Base-by-base conservation (phyloP, 2,888 invertebrate genomes). In the Capitulum mitella region DNA sequence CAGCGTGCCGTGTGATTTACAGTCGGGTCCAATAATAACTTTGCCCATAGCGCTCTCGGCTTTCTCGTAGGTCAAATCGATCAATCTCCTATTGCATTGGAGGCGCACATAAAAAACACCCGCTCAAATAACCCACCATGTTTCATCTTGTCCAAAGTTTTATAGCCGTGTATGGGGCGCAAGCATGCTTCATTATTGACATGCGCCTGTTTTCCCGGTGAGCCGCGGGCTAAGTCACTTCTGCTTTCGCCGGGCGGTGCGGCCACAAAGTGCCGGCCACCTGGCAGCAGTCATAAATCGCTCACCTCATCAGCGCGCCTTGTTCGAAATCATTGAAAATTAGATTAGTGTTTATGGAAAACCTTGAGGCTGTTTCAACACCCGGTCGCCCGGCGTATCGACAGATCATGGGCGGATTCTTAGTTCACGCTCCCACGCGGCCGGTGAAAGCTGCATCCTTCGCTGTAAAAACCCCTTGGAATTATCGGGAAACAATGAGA, bases 1-100 rank as follows among this genome's bases (percentile, higher is more conserved):
- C 61, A 32, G 32, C 26, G 29, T 29, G 12, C 3, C 1, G 12
- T 10, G 32, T n/a, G 61, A 61, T 61, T 61, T 61, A 61, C 61
- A 12, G 32, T 26, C n/a, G 16, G 8, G 32, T 61, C 61, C 32
- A n/a, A 61, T 61, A 61, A 61, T 61, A 61, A 61, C 61, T 61
- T 61, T n/a, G 26, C 3, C 61, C 32, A 32, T 32, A n/a, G 61
- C 32, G n/a, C 61, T 2, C 61, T 61, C 61, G 32, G 61, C 61
- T 61, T 61, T 61, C 61, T 61, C 61, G 61, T 32, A 61, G 61
- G 61, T 61, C 61, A 61, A 61, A 61, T 61, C 61, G 61, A 61
- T 61, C 61, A 29, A 61, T 61, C 61, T 61, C 61, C 61, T 32
- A 32, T 61, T 61, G 61, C 61, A 32, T 61, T 61, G n/a, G 32